Evolutionary conservation across 2,888 invertebrate genomes (phyloP).

Genomic region (Tetramorium bicarinatum): DNA sequence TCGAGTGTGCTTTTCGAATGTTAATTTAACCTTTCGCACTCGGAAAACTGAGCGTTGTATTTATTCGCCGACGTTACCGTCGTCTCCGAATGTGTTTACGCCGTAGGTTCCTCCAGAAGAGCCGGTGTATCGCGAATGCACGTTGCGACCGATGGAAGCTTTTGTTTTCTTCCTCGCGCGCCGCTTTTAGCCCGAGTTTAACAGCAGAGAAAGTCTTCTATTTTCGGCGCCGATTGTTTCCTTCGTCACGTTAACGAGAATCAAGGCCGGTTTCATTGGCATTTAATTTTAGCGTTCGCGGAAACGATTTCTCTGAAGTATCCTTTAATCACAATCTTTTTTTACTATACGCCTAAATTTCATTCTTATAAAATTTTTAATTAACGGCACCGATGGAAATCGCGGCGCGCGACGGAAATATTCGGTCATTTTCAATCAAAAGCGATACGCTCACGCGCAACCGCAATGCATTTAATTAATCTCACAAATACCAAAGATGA

Average conservation of each 20-base stretch:
- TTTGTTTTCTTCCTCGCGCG: not conserved
- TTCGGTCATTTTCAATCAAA: constrained; percentile 31
- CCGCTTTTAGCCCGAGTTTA: not conserved
- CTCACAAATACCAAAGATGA: constrained; percentile 45
- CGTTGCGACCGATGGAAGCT: not conserved
- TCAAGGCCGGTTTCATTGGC: not conserved
- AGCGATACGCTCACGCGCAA: not conserved
- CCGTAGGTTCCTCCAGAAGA: not conserved
- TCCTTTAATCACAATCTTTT: not conserved
- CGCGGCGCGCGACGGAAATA: not conserved
- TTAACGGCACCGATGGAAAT: constrained; percentile 9
- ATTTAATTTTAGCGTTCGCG: constrained; percentile 11
- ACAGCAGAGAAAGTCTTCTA: not conserved
- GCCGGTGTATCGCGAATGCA: constrained; percentile 2
- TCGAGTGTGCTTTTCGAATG: not conserved
- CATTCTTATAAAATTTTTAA: constrained; percentile 14
- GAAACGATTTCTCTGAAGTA: not conserved
- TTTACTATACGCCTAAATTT: not conserved
- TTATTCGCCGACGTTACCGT: not conserved
- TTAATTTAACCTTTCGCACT: constrained; percentile 22
- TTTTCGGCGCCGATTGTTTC: constrained; percentile 10
- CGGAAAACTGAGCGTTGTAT: not conserved
- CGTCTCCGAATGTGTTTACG: not conserved
- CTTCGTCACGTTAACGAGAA: not conserved
- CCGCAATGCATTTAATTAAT: constrained; percentile 28